Conservation (phyloP, 2,888 invertebrate genomes). For the Tinea trinotella region DNA sequence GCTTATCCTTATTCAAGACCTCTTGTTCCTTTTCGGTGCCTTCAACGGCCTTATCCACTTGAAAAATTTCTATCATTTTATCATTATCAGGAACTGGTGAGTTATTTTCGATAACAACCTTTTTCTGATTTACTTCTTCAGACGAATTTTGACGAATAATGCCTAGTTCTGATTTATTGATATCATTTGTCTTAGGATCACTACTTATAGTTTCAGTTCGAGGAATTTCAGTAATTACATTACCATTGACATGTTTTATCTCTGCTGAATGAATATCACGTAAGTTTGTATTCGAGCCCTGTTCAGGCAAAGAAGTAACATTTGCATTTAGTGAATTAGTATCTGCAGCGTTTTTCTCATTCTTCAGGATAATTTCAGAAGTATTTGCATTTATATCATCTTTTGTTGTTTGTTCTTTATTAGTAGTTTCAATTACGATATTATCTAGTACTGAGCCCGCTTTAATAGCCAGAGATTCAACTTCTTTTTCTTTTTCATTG, state of each 20-base stretch:
- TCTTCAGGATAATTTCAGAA: background rate
- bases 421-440: slow-evolving; percentile 8
- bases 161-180: too few relatives aligned
- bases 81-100: background rate
- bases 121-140: too few relatives aligned
- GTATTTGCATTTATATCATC: slow-evolving; percentile 15
- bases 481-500: background rate
- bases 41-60: background rate
- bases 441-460: background rate
- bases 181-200: too few relatives aligned
- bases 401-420: slow-evolving; percentile 20
- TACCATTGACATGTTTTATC: too few relatives aligned
- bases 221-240: too few relatives aligned
- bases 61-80: slow-evolving; percentile 1
- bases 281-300: too few relatives aligned
- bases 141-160: too few relatives aligned
- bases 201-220: too few relatives aligned
- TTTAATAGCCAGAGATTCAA: slow-evolving; percentile 20
- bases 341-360: too few relatives aligned
- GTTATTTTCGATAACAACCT: background rate
- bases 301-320: too few relatives aligned
- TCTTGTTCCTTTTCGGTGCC: background rate
- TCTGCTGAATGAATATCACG: too few relatives aligned
- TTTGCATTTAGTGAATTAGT: too few relatives aligned
- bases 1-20: slow-evolving; percentile 2